Conservation (phyloP, 2,888 invertebrate genomes). For the Mactromeris polynyma region DNA sequence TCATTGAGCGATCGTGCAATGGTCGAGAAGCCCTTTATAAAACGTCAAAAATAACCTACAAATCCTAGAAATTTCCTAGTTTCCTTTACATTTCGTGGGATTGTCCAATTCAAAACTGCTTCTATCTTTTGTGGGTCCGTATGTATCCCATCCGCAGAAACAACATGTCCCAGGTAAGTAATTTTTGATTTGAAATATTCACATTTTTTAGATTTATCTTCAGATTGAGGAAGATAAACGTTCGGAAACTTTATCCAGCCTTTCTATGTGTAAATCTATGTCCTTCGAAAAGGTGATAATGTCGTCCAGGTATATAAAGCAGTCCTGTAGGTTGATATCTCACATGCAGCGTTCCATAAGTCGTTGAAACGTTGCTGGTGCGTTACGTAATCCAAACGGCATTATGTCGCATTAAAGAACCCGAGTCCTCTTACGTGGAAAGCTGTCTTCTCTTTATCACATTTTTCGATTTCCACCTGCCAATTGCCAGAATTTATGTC, state of each 20-base stretch:
- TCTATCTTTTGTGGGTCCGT: conserved; percentile 41
- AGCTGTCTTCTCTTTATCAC: conserved; percentile 38
- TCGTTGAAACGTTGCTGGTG: conserved; percentile 28
- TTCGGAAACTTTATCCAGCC: conserved; percentile 23
- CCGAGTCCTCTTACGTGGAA: conserved; percentile 32
- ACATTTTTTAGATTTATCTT: no score
- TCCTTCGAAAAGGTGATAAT: conserved; percentile 27
- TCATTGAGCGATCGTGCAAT: neutral
- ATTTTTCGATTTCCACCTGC: no score
- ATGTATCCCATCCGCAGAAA: conserved; percentile 30
- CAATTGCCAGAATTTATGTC: no score
- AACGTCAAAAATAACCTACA: neutral
- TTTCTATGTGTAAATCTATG: no score
- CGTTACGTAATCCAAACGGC: conserved; percentile 34
- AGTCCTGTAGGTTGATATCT: conserved; percentile 24
- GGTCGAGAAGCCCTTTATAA: conserved; percentile 3
- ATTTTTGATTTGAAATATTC: conserved; percentile 19
- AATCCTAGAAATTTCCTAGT: neutral
- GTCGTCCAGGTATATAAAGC: conserved; percentile 30
- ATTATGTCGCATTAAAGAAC: conserved; percentile 20
- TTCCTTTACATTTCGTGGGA: conserved; percentile 14
- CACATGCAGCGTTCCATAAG: conserved; percentile 41
- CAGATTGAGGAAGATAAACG: neutral
- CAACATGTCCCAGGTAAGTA: conserved; percentile 38
- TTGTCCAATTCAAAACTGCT: conserved; percentile 37